Evolutionary conservation across 1,140 invertebrate species (phyloP).

Genomic region (Drosophila truncata): DNA sequence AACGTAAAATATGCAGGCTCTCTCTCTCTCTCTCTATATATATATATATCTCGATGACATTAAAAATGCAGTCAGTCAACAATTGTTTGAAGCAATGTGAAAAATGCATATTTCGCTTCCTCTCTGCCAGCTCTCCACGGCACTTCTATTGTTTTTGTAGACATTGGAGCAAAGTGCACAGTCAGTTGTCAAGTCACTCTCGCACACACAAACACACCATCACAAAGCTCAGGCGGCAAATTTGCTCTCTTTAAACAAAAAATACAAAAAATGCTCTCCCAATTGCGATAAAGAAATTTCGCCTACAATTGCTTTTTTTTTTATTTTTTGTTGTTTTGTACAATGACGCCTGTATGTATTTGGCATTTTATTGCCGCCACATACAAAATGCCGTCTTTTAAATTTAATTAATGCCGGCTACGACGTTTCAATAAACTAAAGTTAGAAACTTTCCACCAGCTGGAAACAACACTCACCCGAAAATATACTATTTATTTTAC

Average conservation of each 20-base stretch:
- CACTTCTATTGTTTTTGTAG: slow-evolving; percentile 49
- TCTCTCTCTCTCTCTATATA: slow-evolving; percentile 1
- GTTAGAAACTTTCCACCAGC: slow-evolving; percentile 14
- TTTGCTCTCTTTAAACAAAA: slow-evolving; percentile 22
- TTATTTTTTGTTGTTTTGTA: slow-evolving; percentile 20
- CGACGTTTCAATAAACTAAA: background rate
- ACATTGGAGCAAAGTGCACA: slow-evolving; percentile 68
- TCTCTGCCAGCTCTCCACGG: slow-evolving; percentile 12
- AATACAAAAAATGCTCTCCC: slow-evolving; percentile 7
- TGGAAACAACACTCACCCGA: slow-evolving; percentile 19
- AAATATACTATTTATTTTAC: background rate
- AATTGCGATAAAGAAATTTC: slow-evolving; percentile 44
- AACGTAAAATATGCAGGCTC: slow-evolving; percentile 23
- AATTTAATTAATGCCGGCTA: slow-evolving; percentile 33
- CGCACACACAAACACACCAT: slow-evolving; percentile 5
- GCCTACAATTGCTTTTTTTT: slow-evolving; percentile 49
- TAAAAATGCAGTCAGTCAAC: slow-evolving; percentile 35
- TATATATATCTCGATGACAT: slow-evolving; percentile 5
- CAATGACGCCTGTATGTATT: slow-evolving; percentile 45
- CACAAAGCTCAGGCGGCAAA: slow-evolving; percentile 27
- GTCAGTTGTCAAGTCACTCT: slow-evolving; percentile 58
- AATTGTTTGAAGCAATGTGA: slow-evolving; percentile 40
- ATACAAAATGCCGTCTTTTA: background rate
- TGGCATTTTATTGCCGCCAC: slow-evolving; percentile 10
- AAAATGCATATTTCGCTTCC: slow-evolving; percentile 29